Base-by-base conservation (phyloP, 2,888 invertebrate genomes). In the Orthosia incerta region DNA sequence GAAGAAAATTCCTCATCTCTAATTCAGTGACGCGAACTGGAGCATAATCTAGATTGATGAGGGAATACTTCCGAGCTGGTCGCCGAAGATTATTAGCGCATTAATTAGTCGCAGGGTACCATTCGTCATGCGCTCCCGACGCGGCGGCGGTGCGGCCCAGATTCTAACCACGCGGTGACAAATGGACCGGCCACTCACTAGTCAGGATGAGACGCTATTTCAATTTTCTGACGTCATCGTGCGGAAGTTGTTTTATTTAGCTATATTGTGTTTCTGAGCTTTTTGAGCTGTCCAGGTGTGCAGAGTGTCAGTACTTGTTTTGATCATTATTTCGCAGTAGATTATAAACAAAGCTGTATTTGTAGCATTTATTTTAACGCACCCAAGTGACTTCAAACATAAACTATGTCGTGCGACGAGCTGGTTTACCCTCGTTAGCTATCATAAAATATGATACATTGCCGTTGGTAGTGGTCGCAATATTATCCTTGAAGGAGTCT, bases 111-210 rank as follows among this genome's bases (percentile, higher is more conserved):
- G 72, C 84, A 77, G 84, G 78, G 71, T 31, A 46, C 64, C 76
- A 82, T 85, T 76, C 86, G 86, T 85, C 86, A 86, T 74, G 45
- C 48, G 69, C 70, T 68, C 74, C 64, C 72, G 67, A 61, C 59
- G 74, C 72, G 79, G 62, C 59, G 71, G 74, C 72, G 79, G 62
- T 56, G 71, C 72, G 79, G 48, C 76, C 74, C 86, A 84, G 82
- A 84, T 86, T 86, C 76, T 74, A 85, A 84, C 82, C 71, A 69
- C 79, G 56, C 74, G 76, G 62, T 86, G 85, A 85, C 79, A 82
- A 85, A 85, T 85, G 82, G 71, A 81, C 76, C 65, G 74, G 59
- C 66, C 60, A n/a, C 60, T 16, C 7, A 60, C 60, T 64, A 83
- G 75, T 71, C 56, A 70, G 55, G 75, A 71, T 68, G 69, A 60